Percentiles rank a stretch among this genome's conserved stretches.
phyloP scores from a whole-genome alignment of 2,888 invertebrate genomes.

The Catocala nupta region DNA sequence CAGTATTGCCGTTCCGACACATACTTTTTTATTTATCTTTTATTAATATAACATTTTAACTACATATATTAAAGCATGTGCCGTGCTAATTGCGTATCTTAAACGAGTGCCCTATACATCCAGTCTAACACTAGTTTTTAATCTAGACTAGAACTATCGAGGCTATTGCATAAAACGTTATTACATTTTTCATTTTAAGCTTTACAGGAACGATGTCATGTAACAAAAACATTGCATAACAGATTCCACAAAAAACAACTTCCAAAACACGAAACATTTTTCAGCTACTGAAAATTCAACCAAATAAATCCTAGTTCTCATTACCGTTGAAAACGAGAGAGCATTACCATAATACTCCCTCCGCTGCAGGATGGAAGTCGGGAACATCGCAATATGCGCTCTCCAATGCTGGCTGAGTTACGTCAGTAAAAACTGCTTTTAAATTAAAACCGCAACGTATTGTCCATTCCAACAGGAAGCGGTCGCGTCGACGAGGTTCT shows the following conservation, averaged over 20 bases:
- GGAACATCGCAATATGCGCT: constrained; percentile 37
- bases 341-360: constrained; percentile 43
- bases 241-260: background rate
- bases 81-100: no score
- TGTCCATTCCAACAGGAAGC: constrained; percentile 60
- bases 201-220: background rate
- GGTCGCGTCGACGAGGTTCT: constrained; percentile 55
- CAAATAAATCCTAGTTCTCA: constrained; percentile 29
- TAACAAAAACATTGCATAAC: background rate
- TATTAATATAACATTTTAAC: no score
- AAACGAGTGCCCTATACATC: no score
- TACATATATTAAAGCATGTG: no score
- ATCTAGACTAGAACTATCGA: no score
- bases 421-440: constrained; percentile 55
- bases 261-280: constrained; percentile 13
- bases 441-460: constrained; percentile 64
- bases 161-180: no score
- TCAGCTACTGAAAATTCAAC: constrained; percentile 19
- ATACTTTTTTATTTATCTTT: no score
- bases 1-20: no score
- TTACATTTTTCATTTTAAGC: background rate
- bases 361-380: constrained; percentile 26
- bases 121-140: no score
- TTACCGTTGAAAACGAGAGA: constrained; percentile 39
- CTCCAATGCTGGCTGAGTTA: constrained; percentile 39